These are phyloP conservation scores for Drosophila emarginata DNA, from an alignment of 2,888 invertebrate species.

Conservation along the genomic window DNA sequence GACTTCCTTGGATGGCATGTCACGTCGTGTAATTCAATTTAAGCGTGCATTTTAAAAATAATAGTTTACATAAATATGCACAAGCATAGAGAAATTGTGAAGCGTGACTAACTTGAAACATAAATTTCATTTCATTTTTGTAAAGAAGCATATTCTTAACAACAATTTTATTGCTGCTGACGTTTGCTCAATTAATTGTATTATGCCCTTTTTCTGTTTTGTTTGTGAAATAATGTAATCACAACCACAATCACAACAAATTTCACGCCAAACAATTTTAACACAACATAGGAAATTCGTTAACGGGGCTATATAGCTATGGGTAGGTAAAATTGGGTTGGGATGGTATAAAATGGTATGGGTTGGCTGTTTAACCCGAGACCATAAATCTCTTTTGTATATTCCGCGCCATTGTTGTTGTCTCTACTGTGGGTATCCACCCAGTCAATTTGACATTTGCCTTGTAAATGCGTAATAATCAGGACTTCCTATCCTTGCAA, in stretches of 20 bases:
- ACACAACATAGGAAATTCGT: conserved; percentile 51
- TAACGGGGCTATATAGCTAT: conserved; percentile 27
- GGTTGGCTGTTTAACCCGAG: conserved; percentile 41
- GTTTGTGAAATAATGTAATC: conserved; percentile 54
- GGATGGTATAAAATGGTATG: conserved; percentile 44
- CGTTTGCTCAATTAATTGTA: conserved; percentile 58
- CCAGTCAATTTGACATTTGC: conserved; percentile 73
- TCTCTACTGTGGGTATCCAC: conserved; percentile 47
- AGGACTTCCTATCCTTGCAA: conserved; percentile 62
- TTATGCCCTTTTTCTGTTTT: conserved; percentile 29
- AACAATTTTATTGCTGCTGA: conserved; percentile 50
- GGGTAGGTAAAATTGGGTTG: neutral
- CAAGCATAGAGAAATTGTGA: conserved; percentile 32
- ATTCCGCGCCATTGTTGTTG: conserved; percentile 56
- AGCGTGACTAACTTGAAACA: conserved; percentile 57
- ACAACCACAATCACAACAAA: conserved; percentile 74
- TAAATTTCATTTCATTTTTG: conserved; percentile 68
- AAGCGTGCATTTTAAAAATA: conserved; percentile 45
- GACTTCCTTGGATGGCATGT: conserved; percentile 9
- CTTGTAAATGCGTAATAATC: conserved; percentile 67
- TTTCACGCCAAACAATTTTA: conserved; percentile 71
- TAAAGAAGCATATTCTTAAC: conserved; percentile 49
- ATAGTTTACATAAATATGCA: conserved; percentile 37
- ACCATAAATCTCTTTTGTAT: conserved; percentile 68
- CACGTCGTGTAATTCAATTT: conserved; percentile 22